Conservation (phyloP, 2,113 vertebrate genomes). For the Puffinus mauretanicus region DNA sequence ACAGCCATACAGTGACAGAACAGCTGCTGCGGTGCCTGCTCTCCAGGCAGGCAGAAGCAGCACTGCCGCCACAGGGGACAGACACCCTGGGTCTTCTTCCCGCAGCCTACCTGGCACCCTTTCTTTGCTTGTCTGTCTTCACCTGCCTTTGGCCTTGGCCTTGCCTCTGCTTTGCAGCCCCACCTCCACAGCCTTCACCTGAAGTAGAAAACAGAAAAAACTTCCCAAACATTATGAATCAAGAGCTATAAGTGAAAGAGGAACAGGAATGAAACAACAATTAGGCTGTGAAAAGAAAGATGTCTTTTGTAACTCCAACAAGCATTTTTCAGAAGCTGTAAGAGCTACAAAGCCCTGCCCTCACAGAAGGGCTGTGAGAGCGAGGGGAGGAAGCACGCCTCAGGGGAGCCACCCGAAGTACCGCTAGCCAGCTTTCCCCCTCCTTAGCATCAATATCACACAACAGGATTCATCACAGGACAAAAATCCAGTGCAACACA, state of each 20-base stretch:
- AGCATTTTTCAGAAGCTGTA: not conserved
- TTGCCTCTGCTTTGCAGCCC: not conserved
- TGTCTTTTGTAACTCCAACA: not conserved
- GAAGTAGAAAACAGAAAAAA: not conserved
- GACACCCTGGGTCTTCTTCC: not conserved
- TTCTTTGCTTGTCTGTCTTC: not conserved
- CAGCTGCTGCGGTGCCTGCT: not conserved
- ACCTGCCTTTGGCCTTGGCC: not conserved
- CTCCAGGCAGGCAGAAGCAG: not conserved
- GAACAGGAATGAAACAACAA: not conserved
- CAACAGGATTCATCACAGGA: accelerated
- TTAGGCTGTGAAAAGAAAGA: not conserved
- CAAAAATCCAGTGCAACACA: not conserved
- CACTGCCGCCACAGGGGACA: no score
- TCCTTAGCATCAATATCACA: no score
- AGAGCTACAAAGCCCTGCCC: not conserved
- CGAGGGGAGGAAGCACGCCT: accelerated
- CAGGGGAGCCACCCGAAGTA: not conserved
- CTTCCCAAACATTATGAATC: not conserved
- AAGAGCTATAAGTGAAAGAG: not conserved
- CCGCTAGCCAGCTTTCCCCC: not conserved
- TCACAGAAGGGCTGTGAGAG: not conserved
- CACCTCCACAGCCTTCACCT: not conserved
- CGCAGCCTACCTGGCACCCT: not conserved
- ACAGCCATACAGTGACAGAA: no score